Percentiles rank a stretch among this genome's conserved stretches.
These are phyloP conservation scores for Acleris emargana DNA, from an alignment of 2,888 invertebrate genomes.

Conservation along the genomic window DNA sequence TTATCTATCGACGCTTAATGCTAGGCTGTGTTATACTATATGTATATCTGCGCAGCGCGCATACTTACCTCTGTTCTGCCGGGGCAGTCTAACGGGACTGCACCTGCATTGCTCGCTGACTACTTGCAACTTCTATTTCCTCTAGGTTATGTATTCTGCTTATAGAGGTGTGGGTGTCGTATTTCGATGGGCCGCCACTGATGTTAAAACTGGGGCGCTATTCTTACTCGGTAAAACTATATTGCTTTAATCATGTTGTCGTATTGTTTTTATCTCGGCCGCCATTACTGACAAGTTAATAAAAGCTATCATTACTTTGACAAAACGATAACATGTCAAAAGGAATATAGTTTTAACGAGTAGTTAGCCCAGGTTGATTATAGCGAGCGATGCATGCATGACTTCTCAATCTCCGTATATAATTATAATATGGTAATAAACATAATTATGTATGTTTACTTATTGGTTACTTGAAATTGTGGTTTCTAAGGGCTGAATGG, in stretches of 20 bases:
- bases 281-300: no score
- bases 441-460: neutral
- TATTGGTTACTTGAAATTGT: neutral
- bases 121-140: conserved; percentile 43
- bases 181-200: neutral
- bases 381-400: conserved; percentile 5
- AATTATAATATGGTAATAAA: no score
- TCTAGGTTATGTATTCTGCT: conserved; percentile 26
- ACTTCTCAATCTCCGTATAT: neutral
- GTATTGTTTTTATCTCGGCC: no score
- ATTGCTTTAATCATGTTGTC: no score
- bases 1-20: conserved; percentile 21
- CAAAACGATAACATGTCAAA: no score
- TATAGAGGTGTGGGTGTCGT: conserved; percentile 11
- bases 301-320: no score
- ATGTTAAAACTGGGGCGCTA: no score
- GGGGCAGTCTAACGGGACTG: conserved; percentile 57
- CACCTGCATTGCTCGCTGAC: conserved; percentile 48
- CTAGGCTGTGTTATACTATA: conserved; percentile 29
- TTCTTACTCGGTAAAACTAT: no score
- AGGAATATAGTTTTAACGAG: no score
- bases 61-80: conserved; percentile 42
- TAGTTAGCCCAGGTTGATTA: neutral
- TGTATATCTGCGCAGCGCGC: conserved; percentile 28
- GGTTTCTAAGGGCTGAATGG: no score